A percentile compares a stretch with the other conserved stretches of the same genome.
Evolutionary conservation across 2,113 vertebrate genomes (phyloP).

Genomic region (Henicopernis longicauda): DNA sequence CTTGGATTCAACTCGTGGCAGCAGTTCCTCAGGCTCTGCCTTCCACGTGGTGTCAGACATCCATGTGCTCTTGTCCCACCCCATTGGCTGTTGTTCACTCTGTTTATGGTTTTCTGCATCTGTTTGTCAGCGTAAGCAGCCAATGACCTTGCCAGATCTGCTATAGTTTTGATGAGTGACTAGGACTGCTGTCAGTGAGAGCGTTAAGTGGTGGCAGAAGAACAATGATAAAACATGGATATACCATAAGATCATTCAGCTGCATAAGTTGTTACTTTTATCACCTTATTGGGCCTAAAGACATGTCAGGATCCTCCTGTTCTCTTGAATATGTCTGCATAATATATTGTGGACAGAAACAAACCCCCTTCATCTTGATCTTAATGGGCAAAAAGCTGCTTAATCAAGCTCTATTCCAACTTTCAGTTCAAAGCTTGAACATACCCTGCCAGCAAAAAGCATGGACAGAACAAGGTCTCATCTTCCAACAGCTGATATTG

Average conservation of each 20-base stretch:
- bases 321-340: neutral
- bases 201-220: neutral
- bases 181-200: neutral
- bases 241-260: neutral
- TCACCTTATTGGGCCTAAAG: neutral
- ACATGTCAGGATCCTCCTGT: neutral
- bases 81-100: accelerated
- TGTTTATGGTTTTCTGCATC: neutral
- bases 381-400: neutral
- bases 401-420: neutral
- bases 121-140: neutral
- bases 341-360: neutral
- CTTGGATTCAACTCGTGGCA: neutral
- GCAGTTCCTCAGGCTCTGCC: neutral
- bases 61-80: neutral
- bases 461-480: neutral
- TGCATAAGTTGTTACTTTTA: neutral
- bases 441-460: neutral
- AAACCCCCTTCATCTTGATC: neutral
- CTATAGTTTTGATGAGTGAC: neutral
- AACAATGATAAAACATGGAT: neutral
- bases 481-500: neutral
- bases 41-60: accelerated
- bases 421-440: neutral
- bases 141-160: neutral